Conservation (phyloP, 1,140 invertebrate species). For the Pissodes strobi region DNA sequence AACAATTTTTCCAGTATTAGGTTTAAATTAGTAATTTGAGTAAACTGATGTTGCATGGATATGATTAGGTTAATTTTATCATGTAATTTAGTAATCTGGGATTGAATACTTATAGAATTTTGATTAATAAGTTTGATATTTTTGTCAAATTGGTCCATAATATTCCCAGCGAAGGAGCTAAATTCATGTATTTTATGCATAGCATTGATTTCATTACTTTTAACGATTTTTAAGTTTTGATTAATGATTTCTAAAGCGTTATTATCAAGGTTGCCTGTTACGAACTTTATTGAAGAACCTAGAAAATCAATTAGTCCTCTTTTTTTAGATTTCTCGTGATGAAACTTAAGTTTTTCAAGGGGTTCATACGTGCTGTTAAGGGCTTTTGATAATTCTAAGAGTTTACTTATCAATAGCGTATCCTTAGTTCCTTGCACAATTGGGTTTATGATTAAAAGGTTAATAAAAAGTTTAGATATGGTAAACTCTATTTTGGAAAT, state of each 20-base stretch:
- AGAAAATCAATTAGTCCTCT: conserved; percentile 5
- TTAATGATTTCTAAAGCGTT: conserved; percentile 11
- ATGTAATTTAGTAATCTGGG: too few species aligned
- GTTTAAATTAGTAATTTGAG: background rate
- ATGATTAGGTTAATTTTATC: too few species aligned
- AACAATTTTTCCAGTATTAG: background rate
- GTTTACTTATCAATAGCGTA: background rate
- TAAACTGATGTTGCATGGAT: background rate
- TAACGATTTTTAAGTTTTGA: conserved; percentile 8
- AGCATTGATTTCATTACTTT: conserved; percentile 14
- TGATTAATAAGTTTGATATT: background rate
- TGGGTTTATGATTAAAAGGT: background rate
- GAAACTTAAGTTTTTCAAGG: background rate
- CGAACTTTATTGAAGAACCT: conserved; percentile 13
- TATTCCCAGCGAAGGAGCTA: conserved; percentile 6
- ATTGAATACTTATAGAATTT: too few species aligned
- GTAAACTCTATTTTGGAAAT: background rate
- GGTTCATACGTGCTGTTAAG: background rate
- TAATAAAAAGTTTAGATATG: background rate
- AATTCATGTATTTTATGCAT: conserved; percentile 15
- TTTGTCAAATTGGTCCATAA: background rate
- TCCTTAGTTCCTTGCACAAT: background rate
- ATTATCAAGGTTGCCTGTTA: conserved; percentile 16
- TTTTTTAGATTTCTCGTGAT: background rate
- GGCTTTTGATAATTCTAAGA: background rate